These are phyloP conservation scores for Tipula unca DNA, from an alignment of 2,888 invertebrate genomes.

Conservation along the genomic window DNA sequence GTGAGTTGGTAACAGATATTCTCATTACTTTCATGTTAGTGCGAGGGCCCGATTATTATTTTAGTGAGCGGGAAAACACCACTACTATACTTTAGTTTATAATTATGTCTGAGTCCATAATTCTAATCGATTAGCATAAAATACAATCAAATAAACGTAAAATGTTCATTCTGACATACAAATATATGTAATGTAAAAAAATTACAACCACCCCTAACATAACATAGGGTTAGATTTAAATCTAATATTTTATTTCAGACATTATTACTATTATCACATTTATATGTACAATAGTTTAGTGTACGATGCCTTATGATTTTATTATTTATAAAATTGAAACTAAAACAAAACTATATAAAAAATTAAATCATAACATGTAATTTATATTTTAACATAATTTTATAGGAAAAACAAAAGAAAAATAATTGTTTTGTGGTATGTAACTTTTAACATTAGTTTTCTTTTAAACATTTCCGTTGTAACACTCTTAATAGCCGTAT, in stretches of 20 bases:
- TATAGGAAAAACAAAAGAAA: not conserved
- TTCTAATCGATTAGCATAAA: not conserved
- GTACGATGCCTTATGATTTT: not conserved
- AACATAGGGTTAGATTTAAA: not conserved
- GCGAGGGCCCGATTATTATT: too few relatives aligned
- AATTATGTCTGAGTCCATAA: too few relatives aligned
- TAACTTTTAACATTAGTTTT: not conserved
- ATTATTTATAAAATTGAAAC: not conserved
- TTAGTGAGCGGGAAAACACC: too few relatives aligned
- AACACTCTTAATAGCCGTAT: not conserved
- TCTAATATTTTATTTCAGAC: not conserved
- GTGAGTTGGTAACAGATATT: too few relatives aligned
- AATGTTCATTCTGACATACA: not conserved
- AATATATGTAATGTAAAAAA: not conserved
- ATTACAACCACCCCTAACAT: not conserved
- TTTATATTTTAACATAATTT: not conserved
- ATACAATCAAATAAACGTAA: not conserved
- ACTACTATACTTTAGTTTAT: too few relatives aligned
- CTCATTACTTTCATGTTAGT: too few relatives aligned
- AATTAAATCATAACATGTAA: not conserved
- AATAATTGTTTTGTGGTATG: not conserved
- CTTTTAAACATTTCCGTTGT: not conserved
- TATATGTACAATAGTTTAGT: not conserved
- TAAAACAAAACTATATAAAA: not conserved
- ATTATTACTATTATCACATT: not conserved